These are phyloP conservation scores for Cottoperca gobio DNA, from an alignment of 2,797 vertebrate genomes.

Conservation along the genomic window DNA sequence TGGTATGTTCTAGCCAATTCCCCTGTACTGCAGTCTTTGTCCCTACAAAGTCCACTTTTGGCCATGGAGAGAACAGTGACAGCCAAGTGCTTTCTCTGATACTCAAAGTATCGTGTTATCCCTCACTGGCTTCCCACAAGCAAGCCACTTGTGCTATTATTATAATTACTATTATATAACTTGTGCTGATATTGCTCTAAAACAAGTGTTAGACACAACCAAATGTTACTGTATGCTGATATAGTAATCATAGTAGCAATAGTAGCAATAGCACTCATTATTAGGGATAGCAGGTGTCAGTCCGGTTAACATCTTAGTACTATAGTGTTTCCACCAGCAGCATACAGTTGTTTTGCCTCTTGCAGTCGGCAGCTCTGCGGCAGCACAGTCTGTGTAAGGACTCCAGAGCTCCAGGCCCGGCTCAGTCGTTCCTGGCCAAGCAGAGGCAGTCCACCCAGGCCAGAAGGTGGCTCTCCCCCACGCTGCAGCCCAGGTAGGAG, in stretches of 20 bases:
- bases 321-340: background rate
- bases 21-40: background rate
- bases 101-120: background rate
- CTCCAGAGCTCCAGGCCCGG: constrained; percentile 61
- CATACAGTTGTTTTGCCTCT: constrained; percentile 27
- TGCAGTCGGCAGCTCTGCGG: constrained; percentile 84
- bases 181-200: background rate
- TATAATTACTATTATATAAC: too few relatives aligned
- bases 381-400: constrained; percentile 74
- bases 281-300: background rate
- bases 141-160: too few relatives aligned
- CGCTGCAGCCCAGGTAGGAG: constrained; percentile 67
- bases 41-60: background rate
- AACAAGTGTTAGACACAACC: background rate
- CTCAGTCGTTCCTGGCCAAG: constrained; percentile 89
- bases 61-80: background rate
- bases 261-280: background rate
- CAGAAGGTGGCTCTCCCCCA: constrained; percentile 62
- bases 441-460: constrained; percentile 85
- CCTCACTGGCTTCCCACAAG: constrained; percentile 3
- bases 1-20: background rate
- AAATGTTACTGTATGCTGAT: background rate
- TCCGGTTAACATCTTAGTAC: background rate
- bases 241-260: background rate
- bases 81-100: background rate